Evolutionary conservation across 2,113 vertebrate species (phyloP).

Genomic region (Setophaga petechia): DNA sequence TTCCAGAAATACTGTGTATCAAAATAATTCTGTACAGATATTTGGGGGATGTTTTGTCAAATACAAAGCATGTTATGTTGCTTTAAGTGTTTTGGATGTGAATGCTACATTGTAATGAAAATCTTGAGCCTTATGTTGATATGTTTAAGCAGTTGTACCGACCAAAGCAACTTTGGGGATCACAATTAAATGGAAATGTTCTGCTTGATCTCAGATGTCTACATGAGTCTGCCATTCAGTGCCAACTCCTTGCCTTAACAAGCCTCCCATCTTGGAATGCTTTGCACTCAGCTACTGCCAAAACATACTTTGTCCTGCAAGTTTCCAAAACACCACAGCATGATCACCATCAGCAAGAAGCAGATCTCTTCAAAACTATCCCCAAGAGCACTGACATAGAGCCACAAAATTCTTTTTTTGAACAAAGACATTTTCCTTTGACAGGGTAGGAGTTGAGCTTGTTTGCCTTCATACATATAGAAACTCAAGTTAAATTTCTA

Average conservation of each 20-base stretch:
- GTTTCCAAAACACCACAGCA: background rate
- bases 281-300: background rate
- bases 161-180: constrained; percentile 72
- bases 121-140: constrained; percentile 71
- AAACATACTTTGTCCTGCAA: background rate
- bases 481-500: background rate
- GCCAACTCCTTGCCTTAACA: background rate
- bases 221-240: background rate
- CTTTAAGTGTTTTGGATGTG: constrained; percentile 73
- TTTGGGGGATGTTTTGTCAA: constrained; percentile 58
- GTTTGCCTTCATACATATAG: background rate
- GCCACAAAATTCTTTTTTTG: background rate
- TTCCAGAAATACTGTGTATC: constrained; percentile 19
- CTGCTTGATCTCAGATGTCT: constrained; percentile 54
- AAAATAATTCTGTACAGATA: constrained; percentile 38
- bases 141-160: constrained; percentile 65
- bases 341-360: background rate
- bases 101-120: constrained; percentile 74
- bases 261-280: background rate
- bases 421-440: background rate
- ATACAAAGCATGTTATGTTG: constrained; percentile 75
- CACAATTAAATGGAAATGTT: constrained; percentile 75
- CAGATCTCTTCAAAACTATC: background rate
- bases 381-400: background rate
- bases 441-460: background rate